Percentiles rank a stretch among this genome's conserved stretches.
Evolutionary conservation across 2,888 invertebrate species (phyloP).

Genomic region (Caenorhabditis sp.): DNA sequence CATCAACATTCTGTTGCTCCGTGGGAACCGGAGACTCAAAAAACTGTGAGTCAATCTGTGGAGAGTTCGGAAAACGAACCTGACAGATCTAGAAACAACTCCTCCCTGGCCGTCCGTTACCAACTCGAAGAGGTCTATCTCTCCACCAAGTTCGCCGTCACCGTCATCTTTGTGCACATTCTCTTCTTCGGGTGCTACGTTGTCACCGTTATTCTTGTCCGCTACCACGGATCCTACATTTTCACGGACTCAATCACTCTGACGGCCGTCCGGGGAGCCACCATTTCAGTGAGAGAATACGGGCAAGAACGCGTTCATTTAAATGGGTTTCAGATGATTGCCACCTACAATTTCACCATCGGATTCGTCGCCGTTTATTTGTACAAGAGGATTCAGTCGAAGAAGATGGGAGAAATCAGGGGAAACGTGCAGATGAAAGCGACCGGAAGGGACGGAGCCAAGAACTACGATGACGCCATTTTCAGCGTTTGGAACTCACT

Average conservation of each 20-base stretch:
- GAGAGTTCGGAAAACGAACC: neutral
- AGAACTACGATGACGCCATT: constrained; percentile 30
- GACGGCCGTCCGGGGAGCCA: neutral
- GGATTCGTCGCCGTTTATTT: constrained; percentile 16
- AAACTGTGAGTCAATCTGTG: neutral
- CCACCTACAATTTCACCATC: constrained; percentile 5
- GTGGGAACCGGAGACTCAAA: constrained; percentile 8
- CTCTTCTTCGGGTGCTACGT: constrained; percentile 19
- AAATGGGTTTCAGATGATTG: neutral
- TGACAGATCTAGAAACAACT: constrained; percentile 4
- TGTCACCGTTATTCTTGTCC: constrained; percentile 1
- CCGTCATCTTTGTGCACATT: constrained; percentile 24
- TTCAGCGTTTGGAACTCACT: constrained; percentile 26
- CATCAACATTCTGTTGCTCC: constrained; percentile 2
- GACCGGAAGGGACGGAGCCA: constrained; percentile 27
- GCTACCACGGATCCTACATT: neutral
- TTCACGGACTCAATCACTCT: neutral
- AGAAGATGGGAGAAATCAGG: constrained; percentile 1
- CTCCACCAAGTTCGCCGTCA: constrained; percentile 20
- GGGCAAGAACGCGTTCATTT: too few relatives aligned
- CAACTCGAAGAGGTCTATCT: constrained; percentile 37
- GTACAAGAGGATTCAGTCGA: neutral
- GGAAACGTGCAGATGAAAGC: constrained; percentile 9
- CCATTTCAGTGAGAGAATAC: neutral
- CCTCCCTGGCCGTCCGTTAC: constrained; percentile 17